These are phyloP conservation scores for Silurus meridionalis DNA, from an alignment of 2,113 vertebrate species.

Conservation along the genomic window DNA sequence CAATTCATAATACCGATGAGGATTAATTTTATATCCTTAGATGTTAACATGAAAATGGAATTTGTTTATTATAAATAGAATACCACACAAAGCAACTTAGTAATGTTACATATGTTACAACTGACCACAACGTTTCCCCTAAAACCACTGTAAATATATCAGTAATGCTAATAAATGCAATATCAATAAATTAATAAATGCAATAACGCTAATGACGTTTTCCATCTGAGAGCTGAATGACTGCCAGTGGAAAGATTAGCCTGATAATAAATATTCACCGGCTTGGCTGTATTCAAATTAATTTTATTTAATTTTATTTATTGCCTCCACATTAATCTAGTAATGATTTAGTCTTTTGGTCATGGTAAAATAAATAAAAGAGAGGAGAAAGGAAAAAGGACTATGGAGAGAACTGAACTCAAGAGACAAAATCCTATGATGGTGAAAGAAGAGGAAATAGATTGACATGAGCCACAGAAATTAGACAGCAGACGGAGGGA, in stretches of 20 bases:
- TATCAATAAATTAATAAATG: too few relatives aligned
- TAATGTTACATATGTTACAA: neutral
- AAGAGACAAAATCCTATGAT: neutral
- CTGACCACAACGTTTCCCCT: neutral
- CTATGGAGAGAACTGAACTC: conserved; percentile 30
- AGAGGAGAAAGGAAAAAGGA: neutral
- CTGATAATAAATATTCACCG: conserved; percentile 10
- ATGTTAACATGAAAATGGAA: neutral
- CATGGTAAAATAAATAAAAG: neutral
- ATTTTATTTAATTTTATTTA: conserved; percentile 9
- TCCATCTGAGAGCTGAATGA: neutral
- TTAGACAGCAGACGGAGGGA: neutral
- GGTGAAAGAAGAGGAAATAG: neutral
- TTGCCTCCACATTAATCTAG: neutral
- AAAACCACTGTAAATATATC: neutral
- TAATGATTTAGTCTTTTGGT: neutral
- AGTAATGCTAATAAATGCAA: neutral
- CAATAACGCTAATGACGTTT: neutral
- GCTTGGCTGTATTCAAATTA: conserved; percentile 9
- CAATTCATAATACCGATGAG: neutral
- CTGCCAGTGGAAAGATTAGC: conserved; percentile 15
- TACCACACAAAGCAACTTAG: neutral
- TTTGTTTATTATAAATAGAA: neutral
- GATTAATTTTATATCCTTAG: neutral
- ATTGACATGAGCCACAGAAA: conserved; percentile 4